These are phyloP conservation scores for Anthopleura xanthogrammica DNA, from an alignment of 92 coral and sea anemone genomes.

Conservation along the genomic window DNA sequence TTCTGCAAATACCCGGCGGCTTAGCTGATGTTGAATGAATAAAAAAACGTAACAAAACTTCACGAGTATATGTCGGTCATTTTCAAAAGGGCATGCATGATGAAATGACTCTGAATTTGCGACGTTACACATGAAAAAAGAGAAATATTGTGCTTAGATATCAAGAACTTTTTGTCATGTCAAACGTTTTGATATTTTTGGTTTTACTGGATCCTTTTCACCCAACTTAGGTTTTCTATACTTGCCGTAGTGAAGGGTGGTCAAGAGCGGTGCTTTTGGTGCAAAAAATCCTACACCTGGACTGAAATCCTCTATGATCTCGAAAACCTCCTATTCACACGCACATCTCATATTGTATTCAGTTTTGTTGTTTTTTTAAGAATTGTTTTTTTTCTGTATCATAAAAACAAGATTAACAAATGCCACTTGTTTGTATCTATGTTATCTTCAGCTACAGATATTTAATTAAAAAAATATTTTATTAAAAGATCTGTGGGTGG, in stretches of 20 bases:
- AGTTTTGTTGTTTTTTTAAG: not conserved
- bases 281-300: not conserved
- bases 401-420: no score
- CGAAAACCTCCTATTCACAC: not conserved
- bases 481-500: no score
- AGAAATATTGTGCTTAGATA: not conserved
- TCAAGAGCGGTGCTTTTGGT: not conserved
- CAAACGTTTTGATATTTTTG: not conserved
- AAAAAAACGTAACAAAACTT: not conserved
- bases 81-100: not conserved
- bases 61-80: not conserved
- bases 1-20: not conserved
- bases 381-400: not conserved
- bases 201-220: not conserved
- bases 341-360: not conserved
- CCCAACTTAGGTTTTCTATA: not conserved
- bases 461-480: no score
- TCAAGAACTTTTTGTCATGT: not conserved
- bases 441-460: no score
- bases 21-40: not conserved
- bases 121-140: not conserved
- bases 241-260: not conserved
- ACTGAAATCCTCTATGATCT: not conserved
- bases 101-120: not conserved
- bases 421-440: no score